Base-by-base conservation (phyloP, 2,888 invertebrate genomes). In the Mythimna albipuncta region DNA sequence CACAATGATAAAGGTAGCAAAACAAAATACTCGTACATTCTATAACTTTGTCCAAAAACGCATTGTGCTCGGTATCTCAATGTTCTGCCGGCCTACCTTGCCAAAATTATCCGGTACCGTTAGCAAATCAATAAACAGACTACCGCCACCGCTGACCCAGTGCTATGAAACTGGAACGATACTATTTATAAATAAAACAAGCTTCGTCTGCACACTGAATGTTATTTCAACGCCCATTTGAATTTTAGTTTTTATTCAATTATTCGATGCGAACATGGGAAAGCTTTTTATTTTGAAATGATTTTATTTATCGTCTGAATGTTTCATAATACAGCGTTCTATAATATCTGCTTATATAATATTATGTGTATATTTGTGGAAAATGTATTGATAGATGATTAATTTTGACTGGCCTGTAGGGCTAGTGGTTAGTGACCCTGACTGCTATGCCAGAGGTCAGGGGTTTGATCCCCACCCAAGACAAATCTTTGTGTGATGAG, bases 101-200 rank as follows among this genome's bases (percentile, higher is more conserved):
- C 95, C 94, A 93, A 95, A 95, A 94, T 95, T 94, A 95, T 92
- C 94, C 89, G 85, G 86, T 82, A 81, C 92, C 88, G 93, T 92
- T 92, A 91, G 88, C 91, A 90, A 95, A 96, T 96, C 95, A 94
- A 96, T 96, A 96, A 92, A 93, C 92, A 92, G 91, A 90, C 90
- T 83, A 91, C 86, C 87, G 91, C 92, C 84, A 92, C 88, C 87
- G 92, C 92, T 94, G 95, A 94, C 94, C 95, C 90, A 92, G 81
- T 93, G 91, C 91, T 91, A 83, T 85, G 92, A 89, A 95, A 94
- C 93, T 95, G 91, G 95, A 92, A 87, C 95, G 89, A 83, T 89
- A 90, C 91, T 85, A 84, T 91, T 92, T 93, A 92, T 93, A 94
- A 94, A 95, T 95, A 94, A 91, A 91, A 90, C 90, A 84, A 52